Conservation (phyloP, 1,140 invertebrate genomes). For the Hypothenemus hampei region DNA sequence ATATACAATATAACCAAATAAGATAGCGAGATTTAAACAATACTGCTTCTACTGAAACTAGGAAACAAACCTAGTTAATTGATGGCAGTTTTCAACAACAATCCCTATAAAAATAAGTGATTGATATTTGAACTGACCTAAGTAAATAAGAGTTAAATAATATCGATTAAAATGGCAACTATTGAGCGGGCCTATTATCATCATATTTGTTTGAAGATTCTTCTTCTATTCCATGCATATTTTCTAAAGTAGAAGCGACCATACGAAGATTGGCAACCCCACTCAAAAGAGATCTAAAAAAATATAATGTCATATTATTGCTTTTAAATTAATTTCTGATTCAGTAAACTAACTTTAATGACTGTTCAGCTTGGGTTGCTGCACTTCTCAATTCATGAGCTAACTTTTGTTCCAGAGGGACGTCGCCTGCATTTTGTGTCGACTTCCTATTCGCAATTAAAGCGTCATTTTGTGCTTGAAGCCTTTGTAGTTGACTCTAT, state of each 20-base stretch:
- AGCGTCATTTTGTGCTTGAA: conserved; percentile 47
- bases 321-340: background rate
- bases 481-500: conserved; percentile 43
- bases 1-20: too few species aligned
- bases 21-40: too few species aligned
- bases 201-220: too few species aligned
- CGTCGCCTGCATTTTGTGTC: conserved; percentile 35
- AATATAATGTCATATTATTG: background rate
- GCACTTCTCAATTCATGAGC: conserved; percentile 55
- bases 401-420: conserved; percentile 41
- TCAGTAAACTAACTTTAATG: conserved; percentile 51
- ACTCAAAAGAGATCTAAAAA: conserved; percentile 50
- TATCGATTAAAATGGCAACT: too few species aligned
- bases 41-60: too few species aligned
- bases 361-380: conserved; percentile 59
- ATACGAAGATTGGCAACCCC: conserved; percentile 62
- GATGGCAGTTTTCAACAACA: too few species aligned
- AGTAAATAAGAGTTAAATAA: too few species aligned
- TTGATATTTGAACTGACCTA: too few species aligned
- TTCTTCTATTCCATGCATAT: conserved; percentile 54
- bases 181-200: too few species aligned
- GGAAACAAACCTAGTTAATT: too few species aligned
- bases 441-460: conserved; percentile 44
- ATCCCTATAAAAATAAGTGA: too few species aligned
- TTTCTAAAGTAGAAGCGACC: conserved; percentile 56